Evolutionary conservation across 2,797 vertebrate genomes (phyloP).

Genomic region (Microchirus variegatus): DNA sequence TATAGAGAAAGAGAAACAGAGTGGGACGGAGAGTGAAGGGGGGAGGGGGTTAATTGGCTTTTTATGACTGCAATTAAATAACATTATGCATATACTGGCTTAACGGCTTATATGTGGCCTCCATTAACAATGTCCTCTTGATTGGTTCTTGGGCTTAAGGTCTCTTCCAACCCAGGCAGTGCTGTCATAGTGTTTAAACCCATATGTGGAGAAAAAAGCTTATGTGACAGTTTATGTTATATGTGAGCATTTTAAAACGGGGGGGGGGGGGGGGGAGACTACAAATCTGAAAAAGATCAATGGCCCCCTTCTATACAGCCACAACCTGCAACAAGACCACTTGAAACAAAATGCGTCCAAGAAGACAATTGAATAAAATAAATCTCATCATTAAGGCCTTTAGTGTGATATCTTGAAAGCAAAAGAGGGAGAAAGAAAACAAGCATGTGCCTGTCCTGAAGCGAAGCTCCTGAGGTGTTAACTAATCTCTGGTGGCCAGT

Average conservation of each 20-base stretch:
- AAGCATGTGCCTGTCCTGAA: conserved; percentile 86
- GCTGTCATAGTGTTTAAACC: conserved; percentile 72
- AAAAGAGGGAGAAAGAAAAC: conserved; percentile 77
- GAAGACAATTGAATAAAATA: conserved; percentile 77
- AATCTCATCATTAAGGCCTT: conserved; percentile 74
- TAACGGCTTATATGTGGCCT: conserved; percentile 87
- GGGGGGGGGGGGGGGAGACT: background rate
- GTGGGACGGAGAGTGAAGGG: conserved; percentile 26
- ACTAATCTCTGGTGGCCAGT: conserved; percentile 90
- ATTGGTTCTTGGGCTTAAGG: conserved; percentile 85
- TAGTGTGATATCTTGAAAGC: conserved; percentile 77
- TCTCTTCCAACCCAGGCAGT: conserved; percentile 73
- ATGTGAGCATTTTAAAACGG: conserved; percentile 32
- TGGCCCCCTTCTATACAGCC: conserved; percentile 38
- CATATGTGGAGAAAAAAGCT: conserved; percentile 53
- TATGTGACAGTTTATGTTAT: conserved; percentile 41
- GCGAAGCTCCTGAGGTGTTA: conserved; percentile 88
- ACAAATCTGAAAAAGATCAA: conserved; percentile 53
- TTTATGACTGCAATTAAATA: conserved; percentile 90
- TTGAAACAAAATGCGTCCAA: conserved; percentile 46
- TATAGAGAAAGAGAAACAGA: conserved; percentile 53
- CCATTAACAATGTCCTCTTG: conserved; percentile 87
- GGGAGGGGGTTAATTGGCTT: conserved; percentile 85
- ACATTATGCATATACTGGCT: conserved; percentile 88
- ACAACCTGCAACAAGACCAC: conserved; percentile 42